Base-by-base conservation (phyloP, 2,888 invertebrate genomes). In the Exephanes ischioxanthus region DNA sequence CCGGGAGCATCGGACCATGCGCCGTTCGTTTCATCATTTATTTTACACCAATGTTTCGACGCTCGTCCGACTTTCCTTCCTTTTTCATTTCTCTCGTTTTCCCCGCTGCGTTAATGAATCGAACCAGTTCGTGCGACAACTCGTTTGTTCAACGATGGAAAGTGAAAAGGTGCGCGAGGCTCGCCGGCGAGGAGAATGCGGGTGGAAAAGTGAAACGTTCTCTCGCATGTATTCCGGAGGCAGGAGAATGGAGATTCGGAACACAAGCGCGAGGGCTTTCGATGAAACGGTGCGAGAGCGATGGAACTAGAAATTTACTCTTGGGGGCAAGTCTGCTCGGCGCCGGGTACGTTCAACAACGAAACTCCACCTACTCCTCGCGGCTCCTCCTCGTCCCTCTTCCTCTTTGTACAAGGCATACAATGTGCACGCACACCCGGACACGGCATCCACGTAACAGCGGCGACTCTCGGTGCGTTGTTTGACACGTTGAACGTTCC, bases 301-400 rank as follows among this genome's bases (percentile, higher is more conserved):
- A 80, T 58, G 22, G 80, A 80, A 58, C 73, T 58, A 33, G 58
- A 80, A 63, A 75, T 70, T 81, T 61, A 68, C 81, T 75, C 81
- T 61, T 48, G 58, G 75, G 75, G 22, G 19, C 80, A 51, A 75
- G 68, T 63, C 75, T 53, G 68, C 61, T 70, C 51, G 22, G n/a
- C 14, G 33, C 30, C 33, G 58, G 22, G 68, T 75, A 41, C 45
- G 70, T 81, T 81, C 61, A 75, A 63, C 61, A 30, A 63, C 68
- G 48, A 68, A 75, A 80, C 80, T 68, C 55, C 30, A 53, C 58
- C 51, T 71, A 5, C 61, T 30, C 63, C 63, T 63, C 33, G n/a
- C 41, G 41, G 41, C 48, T 51, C 11, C 73, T 30, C 63, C 63
- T 63, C 63, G n/a, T 63, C 6, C 45, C 19, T 67, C 63, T 51